Evolutionary conservation across 2,797 vertebrate species (phyloP), one percentile per base, ranked within the genome.

Genomic region (Poecile montanus): DNA sequence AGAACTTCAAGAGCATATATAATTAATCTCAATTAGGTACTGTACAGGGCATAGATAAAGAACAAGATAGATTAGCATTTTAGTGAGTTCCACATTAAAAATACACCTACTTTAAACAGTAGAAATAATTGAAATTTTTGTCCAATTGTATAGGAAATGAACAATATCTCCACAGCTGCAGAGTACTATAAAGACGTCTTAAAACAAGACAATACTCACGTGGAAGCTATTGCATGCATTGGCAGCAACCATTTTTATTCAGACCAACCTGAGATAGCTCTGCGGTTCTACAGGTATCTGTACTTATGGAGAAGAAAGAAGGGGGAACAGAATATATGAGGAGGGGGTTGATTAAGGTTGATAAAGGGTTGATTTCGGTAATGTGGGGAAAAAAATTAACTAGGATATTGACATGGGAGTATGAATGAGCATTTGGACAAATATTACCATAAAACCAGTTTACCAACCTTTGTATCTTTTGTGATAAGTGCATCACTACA

Each of bases 191-290:
- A 98, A 98, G 99, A 99, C 0, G 98, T 99, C 68, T 96, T 99
- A 80, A 99, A 99, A 96, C 99, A 99, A 96, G 99, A 99, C 97
- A 99, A 99, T 93, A 99, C 99, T 26, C 99, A 99, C 0, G 98
- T 99, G 92, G 99, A 99, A 95, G 99, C 99, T 57, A 99, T 99
- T 21, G 99, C 99, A 3, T 99, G 99, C 90, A 99, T 99, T 62
- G 99, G 99, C 94, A 99, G 99, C 97, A 99, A 99, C 96, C 99
- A 99, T 96, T 99, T 99, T 88, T 99, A 99, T 94, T 99, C 99
- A 6, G 99, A 99, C 95, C 99, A 99, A 86, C 99, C 99, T 0
- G 99, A 99, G 96, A 98, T 99, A 32, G 99, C 99, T 2, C 97
- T 99, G 78, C 98, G 99, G 11, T 99, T 99, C 96, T 99, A 99